Conservation (phyloP, 2,113 vertebrate species). For the Scophthalmus maximus region DNA sequence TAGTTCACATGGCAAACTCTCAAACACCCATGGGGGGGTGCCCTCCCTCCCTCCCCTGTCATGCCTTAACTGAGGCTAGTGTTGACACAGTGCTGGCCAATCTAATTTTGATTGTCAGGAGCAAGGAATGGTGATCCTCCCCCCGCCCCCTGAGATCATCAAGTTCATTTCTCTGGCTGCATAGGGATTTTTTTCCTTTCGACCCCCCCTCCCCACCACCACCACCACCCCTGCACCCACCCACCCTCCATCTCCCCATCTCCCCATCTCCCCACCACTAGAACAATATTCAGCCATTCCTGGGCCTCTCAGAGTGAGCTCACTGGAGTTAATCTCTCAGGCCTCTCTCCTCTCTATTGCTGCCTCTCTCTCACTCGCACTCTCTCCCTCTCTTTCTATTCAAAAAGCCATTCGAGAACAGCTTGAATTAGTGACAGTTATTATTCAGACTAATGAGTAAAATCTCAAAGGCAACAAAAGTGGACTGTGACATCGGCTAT, state of each 20-base stretch:
- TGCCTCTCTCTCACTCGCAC: conserved; percentile 71
- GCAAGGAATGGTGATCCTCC: conserved; percentile 80
- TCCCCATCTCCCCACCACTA: conserved; percentile 72
- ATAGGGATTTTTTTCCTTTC: conserved; percentile 71
- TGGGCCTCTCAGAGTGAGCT: conserved; percentile 84
- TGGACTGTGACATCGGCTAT: conserved; percentile 74
- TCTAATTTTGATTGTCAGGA: conserved; percentile 85
- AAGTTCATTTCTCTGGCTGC: conserved; percentile 85
- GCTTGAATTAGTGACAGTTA: conserved; percentile 85
- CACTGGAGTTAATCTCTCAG: conserved; percentile 84
- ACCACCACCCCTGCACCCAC: neutral
- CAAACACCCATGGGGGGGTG: conserved; percentile 75
- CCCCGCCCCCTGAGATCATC: conserved; percentile 82
- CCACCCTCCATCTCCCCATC: conserved; percentile 38
- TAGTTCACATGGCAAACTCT: conserved; percentile 85
- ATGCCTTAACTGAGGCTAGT: conserved; percentile 80
- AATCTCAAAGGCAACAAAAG: conserved; percentile 81
- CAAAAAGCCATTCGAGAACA: conserved; percentile 82
- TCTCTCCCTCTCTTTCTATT: conserved; percentile 79
- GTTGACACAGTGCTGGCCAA: conserved; percentile 85
- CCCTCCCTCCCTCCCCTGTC: conserved; percentile 75
- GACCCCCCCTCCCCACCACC: conserved; percentile 17
- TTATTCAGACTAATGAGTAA: conserved; percentile 85
- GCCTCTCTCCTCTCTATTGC: conserved; percentile 76
- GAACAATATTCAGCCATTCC: conserved; percentile 85